Evolutionary conservation across 2,113 vertebrate species (phyloP).

Genomic region (Nansenia antarctica): DNA sequence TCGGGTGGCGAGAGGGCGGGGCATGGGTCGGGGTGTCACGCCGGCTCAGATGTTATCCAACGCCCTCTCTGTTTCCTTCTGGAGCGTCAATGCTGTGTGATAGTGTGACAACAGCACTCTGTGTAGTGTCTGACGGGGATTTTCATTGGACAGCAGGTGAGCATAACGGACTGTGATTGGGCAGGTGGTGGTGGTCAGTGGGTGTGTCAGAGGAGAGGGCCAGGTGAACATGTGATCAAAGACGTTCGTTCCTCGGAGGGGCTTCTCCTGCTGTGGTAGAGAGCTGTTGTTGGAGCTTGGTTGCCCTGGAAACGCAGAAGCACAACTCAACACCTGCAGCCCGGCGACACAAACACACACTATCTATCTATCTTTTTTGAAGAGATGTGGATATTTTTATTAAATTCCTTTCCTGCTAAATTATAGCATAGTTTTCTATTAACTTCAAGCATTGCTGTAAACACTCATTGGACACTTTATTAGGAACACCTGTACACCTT

Average conservation of each 20-base stretch:
- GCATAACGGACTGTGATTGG: background rate
- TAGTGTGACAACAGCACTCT: background rate
- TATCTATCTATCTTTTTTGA: too few relatives aligned
- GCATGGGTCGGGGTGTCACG: constrained; percentile 4
- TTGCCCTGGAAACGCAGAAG: too few relatives aligned
- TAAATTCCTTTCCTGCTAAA: too few relatives aligned
- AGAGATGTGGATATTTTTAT: too few relatives aligned
- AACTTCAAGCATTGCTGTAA: too few relatives aligned
- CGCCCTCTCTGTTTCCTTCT: background rate
- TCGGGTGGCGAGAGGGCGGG: background rate
- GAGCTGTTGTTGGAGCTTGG: background rate
- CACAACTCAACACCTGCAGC: background rate
- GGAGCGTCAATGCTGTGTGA: background rate
- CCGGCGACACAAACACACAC: too few relatives aligned
- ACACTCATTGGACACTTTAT: too few relatives aligned
- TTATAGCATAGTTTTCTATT: too few relatives aligned
- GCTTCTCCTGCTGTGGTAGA: background rate
- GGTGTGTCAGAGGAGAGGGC: background rate
- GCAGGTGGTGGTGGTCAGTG: background rate
- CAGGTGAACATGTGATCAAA: background rate
- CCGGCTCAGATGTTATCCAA: constrained; percentile 57
- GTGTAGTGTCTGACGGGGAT: background rate
- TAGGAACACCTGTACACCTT: too few relatives aligned
- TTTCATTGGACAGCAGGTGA: background rate
- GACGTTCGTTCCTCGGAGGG: background rate